Evolutionary conservation across 2,797 vertebrate genomes (phyloP), one percentile per base, ranked within the genome.

Genomic region (Ataeniobius toweri): DNA sequence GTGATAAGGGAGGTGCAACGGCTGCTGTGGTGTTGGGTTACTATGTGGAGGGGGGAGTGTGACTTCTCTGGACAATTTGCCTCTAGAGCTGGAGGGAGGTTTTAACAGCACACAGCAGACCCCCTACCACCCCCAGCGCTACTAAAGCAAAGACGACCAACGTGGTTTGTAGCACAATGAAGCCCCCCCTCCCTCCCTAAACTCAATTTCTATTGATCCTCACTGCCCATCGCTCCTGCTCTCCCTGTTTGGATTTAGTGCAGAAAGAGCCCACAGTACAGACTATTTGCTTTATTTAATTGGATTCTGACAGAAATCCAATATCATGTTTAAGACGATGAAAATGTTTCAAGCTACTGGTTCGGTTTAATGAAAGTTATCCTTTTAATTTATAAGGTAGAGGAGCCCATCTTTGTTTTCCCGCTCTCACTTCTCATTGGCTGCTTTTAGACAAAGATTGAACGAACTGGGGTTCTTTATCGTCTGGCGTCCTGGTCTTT

Each of bases 121-220:
- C 81, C 91, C 86, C 78, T 83, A 73, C 89, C 89, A 74, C 85
- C 82, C 83, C 86, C 83, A 83, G 91, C 85, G 85, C 89, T 73
- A 80, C 80, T 89, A 88, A 90, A 93, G 88, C 85, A 83, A 91
- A 93, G 91, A 86, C 87, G 87, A 83, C 84, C 80, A 80, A 88
- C 87, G 94, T 92, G 91, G 90, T 88, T 94, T 93, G 88, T 69
- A 90, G 92, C 87, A 93, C 93, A 95, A 93, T 84, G 58, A 79
- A 91, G 81, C 83, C 88, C 90, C 74, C 82, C 90, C 80, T 88
- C 85, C 90, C 92, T 78, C 74, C 89, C 89, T 90, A 51, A 85
- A 92, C 93, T 93, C 88, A 73, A 76, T 96, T 93, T 92, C 94
- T 94, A 94, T 94, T 88, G 95, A 95, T 96, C 89, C 87, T 78